Base-by-base conservation (phyloP, 2,888 invertebrate genomes). In the Zygothrica quintamaculata region DNA sequence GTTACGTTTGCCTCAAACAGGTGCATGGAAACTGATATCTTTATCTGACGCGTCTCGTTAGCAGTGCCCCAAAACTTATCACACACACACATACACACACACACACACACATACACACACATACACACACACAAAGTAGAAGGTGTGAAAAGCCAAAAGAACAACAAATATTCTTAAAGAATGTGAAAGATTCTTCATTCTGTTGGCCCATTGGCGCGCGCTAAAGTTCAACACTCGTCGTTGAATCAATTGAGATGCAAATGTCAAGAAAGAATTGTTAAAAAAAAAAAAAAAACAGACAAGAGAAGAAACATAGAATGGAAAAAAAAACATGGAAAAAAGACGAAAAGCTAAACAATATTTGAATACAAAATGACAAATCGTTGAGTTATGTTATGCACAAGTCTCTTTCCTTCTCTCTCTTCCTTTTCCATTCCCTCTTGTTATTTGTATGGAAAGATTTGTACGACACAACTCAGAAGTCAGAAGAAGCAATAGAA, bases 281-380 rank as follows among this genome's bases (percentile, higher is more conserved):
- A n/a, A n/a, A n/a, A n/a, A n/a, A n/a, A n/a, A n/a, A n/a, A n/a
- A n/a, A n/a, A n/a, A n/a, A n/a, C n/a, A n/a, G n/a, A n/a, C n/a
- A n/a, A n/a, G n/a, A n/a, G n/a, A n/a, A n/a, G n/a, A 43, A 18
- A 34, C 31, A 43, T 4, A 42, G 22, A 42, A n/a, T 36, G 55
- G 48, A 53, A 22, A 50, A 37, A 55, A 77, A 70, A 60, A 52
- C 48, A 53, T 76, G 71, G 68, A 84, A 82, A 84, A 80, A 75
- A 82, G 66, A 82, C 71, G 76, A 81, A 86, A 81, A 82, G 81
- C 84, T 82, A 3, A 9, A 29, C 37, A 56, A 74, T 82, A 86
- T 86, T 86, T 82, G 68, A 84, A 82, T 86, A 80, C 81, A 82
- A 67, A 82, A 74, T 80, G 84, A 86, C 86, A 82, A 86, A 86